A percentile compares a stretch with the other conserved stretches of the same genome.
Evolutionary conservation across 1,140 invertebrate genomes (phyloP).

Genomic region (Seison nebaliae): DNA sequence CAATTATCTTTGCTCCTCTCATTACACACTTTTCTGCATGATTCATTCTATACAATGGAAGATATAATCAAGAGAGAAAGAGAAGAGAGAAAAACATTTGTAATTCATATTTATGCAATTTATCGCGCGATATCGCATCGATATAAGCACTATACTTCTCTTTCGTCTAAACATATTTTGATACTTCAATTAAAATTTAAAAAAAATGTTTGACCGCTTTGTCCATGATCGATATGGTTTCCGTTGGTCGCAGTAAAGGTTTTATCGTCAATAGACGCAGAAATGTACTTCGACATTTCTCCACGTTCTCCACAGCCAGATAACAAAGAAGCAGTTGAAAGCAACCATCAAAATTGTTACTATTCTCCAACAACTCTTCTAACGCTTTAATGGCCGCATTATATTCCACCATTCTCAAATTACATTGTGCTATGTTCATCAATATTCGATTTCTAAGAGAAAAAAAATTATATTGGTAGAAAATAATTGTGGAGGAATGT

Average conservation of each 20-base stretch:
- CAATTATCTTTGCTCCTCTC: slow-evolving; percentile 65
- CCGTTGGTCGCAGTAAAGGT: too few species aligned
- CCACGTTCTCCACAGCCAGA: too few species aligned
- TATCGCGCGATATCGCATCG: too few species aligned
- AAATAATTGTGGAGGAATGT: slow-evolving; percentile 1
- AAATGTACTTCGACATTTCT: too few species aligned
- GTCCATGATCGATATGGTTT: too few species aligned
- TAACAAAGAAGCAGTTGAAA: too few species aligned
- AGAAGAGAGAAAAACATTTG: neutral
- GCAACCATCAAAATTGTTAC: slow-evolving; percentile 55
- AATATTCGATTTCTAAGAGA: slow-evolving; percentile 62
- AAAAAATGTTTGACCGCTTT: too few species aligned
- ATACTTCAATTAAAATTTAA: too few species aligned
- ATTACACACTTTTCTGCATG: slow-evolving; percentile 58
- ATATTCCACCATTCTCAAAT: slow-evolving; percentile 79
- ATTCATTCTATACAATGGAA: slow-evolving; percentile 29
- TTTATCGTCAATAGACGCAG: too few species aligned
- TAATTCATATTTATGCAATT: too few species aligned
- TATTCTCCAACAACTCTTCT: slow-evolving; percentile 87
- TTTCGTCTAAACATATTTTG: too few species aligned
- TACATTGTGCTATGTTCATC: slow-evolving; percentile 84
- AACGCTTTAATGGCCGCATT: slow-evolving; percentile 77
- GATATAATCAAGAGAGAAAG: neutral
- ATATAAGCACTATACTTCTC: too few species aligned
- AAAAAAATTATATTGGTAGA: slow-evolving; percentile 5